These are phyloP conservation scores for Copidosoma floridanum DNA, from an alignment of 1,140 invertebrate species.

Conservation along the genomic window DNA sequence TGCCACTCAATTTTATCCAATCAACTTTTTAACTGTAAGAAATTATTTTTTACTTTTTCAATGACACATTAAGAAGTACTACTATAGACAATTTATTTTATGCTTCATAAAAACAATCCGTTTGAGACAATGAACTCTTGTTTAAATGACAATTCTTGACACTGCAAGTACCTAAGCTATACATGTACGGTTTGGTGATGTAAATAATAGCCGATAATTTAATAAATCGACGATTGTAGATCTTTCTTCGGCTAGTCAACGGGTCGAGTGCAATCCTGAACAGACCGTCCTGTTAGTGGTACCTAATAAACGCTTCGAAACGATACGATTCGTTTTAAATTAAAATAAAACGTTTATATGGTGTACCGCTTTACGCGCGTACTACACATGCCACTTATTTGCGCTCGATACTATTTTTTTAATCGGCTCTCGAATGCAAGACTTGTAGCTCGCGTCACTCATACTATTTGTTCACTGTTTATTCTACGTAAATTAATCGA, in stretches of 20 bases:
- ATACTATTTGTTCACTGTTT: slow-evolving; percentile 36
- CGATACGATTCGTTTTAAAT: slow-evolving; percentile 33
- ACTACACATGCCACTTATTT: slow-evolving; percentile 37
- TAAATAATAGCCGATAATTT: too few relatives aligned
- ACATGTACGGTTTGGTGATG: slow-evolving; percentile 23
- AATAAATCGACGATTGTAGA: slow-evolving; percentile 28
- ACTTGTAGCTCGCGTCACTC: too few relatives aligned
- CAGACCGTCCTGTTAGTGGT: slow-evolving; percentile 35
- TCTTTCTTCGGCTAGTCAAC: slow-evolving; percentile 42
- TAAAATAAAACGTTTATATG: background rate
- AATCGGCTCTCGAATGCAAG: slow-evolving; percentile 29
- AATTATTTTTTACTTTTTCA: too few relatives aligned
- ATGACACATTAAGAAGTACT: too few relatives aligned
- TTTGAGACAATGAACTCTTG: background rate
- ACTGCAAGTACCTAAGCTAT: background rate
- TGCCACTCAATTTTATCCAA: too few relatives aligned
- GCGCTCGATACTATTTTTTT: slow-evolving; percentile 40
- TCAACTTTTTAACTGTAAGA: too few relatives aligned
- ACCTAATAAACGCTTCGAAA: slow-evolving; percentile 37
- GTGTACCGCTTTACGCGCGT: slow-evolving; percentile 4
- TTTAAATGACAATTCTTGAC: background rate
- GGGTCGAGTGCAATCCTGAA: slow-evolving; percentile 35
- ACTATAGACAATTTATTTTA: too few relatives aligned
- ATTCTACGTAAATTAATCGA: slow-evolving; percentile 16
- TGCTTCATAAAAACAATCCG: too few relatives aligned